phyloP scores from a whole-genome alignment of 2,888 invertebrate species.

The Cephonodes hylas region DNA sequence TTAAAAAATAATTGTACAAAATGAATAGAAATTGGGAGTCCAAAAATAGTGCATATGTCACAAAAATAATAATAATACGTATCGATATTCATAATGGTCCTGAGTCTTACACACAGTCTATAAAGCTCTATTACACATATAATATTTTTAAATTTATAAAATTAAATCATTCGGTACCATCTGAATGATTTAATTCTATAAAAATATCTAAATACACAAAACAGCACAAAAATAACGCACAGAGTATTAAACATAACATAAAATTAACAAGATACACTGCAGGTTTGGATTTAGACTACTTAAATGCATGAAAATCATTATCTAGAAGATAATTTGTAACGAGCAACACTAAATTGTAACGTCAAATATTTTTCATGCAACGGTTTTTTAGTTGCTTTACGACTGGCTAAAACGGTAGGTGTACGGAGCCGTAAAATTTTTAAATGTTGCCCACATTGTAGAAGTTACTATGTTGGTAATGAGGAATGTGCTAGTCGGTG shows the following conservation, averaged over 20 bases:
- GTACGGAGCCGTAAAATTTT: constrained; percentile 23
- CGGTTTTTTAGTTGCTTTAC: not conserved
- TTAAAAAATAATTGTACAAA: constrained; percentile 54
- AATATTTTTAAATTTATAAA: constrained; percentile 46
- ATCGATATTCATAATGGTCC: constrained; percentile 64
- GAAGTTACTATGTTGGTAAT: constrained; percentile 1
- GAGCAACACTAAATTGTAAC: constrained; percentile 11
- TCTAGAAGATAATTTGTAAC: constrained; percentile 9
- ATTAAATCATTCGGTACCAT: constrained; percentile 42
- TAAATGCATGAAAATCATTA: constrained; percentile 60
- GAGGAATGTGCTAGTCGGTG: constrained; percentile 61
- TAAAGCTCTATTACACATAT: constrained; percentile 71
- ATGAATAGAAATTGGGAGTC: constrained; percentile 46
- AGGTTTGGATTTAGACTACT: constrained; percentile 57
- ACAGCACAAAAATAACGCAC: constrained; percentile 74
- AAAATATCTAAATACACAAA: constrained; percentile 61
- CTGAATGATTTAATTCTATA: constrained; percentile 52
- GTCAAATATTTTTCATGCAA: constrained; percentile 23
- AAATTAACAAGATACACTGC: constrained; percentile 61
- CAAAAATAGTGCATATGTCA: constrained; percentile 65
- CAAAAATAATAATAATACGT: constrained; percentile 50
- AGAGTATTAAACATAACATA: constrained; percentile 61
- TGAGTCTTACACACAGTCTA: constrained; percentile 75
- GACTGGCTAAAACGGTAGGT: constrained; percentile 15
- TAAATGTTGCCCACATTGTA: not conserved